Percentiles rank a stretch among this genome's conserved stretches.
Conservation (phyloP, 1,140 invertebrate genomes). For the Leptoteleia sp. region DNA sequence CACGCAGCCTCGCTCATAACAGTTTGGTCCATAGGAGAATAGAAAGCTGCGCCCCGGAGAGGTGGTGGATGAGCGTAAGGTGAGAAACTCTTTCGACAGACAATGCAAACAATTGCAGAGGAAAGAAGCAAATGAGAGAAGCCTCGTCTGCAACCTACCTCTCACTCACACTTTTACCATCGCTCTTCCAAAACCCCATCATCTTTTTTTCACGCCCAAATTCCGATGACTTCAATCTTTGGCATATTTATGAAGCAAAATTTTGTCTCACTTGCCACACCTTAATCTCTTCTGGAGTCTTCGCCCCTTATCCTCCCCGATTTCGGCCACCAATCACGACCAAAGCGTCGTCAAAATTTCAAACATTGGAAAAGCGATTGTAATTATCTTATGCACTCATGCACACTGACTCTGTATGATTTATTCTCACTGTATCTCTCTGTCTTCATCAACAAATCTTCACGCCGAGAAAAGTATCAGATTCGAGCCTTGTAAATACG, state of each 20-base stretch:
- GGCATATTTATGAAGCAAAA: no score
- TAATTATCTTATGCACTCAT: conserved; percentile 65
- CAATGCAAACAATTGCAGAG: conserved; percentile 52
- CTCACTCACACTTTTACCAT: conserved; percentile 68
- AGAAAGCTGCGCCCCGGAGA: conserved; percentile 95
- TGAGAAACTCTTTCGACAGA: conserved; percentile 83
- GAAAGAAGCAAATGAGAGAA: conserved; percentile 69
- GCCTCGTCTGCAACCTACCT: conserved; percentile 74
- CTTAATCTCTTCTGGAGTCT: no score
- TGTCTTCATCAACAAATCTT: conserved; percentile 23
- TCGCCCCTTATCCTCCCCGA: no score
- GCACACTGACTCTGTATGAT: conserved; percentile 64
- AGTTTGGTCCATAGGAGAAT: conserved; percentile 85
- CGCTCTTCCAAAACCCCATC: conserved; percentile 20
- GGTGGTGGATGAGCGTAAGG: conserved; percentile 95
- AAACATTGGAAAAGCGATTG: conserved; percentile 27
- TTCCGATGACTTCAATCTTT: no score
- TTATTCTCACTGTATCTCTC: conserved; percentile 41
- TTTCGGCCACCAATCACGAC: no score
- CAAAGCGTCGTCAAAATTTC: no score
- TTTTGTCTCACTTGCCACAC: no score
- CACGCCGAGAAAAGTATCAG: conserved; percentile 33
- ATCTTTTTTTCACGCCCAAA: no score
- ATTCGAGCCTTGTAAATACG: conserved; percentile 14
- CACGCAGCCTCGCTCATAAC: conserved; percentile 74